Percentiles rank a stretch among this genome's conserved stretches.
phyloP scores from a whole-genome alignment of 1,140 invertebrate species.

The Lepidurus arcticus region DNA sequence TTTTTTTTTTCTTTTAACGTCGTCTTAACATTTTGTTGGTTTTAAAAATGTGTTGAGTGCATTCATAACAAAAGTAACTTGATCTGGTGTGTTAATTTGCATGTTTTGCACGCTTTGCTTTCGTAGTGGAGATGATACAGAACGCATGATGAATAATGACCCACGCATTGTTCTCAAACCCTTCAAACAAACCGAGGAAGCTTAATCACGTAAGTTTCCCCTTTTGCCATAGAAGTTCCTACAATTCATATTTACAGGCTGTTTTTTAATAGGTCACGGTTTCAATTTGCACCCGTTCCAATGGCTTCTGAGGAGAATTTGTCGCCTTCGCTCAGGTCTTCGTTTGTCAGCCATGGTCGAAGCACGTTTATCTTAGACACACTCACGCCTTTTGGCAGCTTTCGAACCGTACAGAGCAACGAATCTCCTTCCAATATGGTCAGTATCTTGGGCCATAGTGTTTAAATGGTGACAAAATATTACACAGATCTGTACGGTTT shows the following conservation, averaged over 20 bases:
- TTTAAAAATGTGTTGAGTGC: background rate
- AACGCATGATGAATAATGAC: constrained; percentile 34
- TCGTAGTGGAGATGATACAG: constrained; percentile 31
- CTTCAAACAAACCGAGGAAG: constrained; percentile 32
- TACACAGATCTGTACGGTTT: background rate
- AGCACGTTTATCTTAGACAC: background rate
- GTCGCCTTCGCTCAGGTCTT: constrained; percentile 33
- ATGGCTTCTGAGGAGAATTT: constrained; percentile 33
- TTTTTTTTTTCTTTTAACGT: background rate
- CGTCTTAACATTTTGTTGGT: no score
- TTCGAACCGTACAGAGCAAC: background rate
- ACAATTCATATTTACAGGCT: background rate
- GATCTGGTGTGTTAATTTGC: constrained; percentile 26
- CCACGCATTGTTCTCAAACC: constrained; percentile 34
- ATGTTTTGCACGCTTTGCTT: background rate
- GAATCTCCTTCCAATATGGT: constrained; percentile 11
- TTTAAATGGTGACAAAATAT: background rate
- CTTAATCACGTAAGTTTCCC: constrained; percentile 16
- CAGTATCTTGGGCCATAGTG: background rate
- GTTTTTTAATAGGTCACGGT: constrained; percentile 6
- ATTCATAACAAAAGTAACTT: background rate
- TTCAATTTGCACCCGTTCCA: constrained; percentile 26
- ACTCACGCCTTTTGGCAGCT: constrained; percentile 1
- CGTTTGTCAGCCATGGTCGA: constrained; percentile 24
- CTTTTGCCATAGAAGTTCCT: background rate